phyloP scores from a whole-genome alignment of 2,113 vertebrate genomes.

The Crotalus viridis region DNA sequence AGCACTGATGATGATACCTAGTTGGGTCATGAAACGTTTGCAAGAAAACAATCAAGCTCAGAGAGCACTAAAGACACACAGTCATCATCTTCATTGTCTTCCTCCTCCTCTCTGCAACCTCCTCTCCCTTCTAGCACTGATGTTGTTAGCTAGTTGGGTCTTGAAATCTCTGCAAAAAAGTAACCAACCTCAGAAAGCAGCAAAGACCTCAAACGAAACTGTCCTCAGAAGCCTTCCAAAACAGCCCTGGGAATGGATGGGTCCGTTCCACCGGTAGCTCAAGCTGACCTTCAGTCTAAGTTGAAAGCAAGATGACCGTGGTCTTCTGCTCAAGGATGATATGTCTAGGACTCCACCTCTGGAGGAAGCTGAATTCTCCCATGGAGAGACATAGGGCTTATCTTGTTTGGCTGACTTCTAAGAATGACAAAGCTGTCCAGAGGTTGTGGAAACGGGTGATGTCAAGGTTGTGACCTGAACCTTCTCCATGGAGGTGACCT shows the following conservation, averaged over 20 bases:
- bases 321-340: neutral
- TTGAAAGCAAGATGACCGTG: neutral
- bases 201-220: neutral
- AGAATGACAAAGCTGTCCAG: neutral
- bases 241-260: neutral
- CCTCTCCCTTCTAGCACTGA: no score
- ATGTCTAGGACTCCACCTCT: neutral
- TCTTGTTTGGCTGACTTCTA: neutral
- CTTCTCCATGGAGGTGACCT: neutral
- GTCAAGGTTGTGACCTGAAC: neutral
- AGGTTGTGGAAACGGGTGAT: neutral
- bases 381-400: neutral
- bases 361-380: neutral
- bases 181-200: no score
- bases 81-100: no score
- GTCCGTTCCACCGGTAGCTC: neutral
- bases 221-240: neutral
- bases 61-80: no score
- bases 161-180: no score
- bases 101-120: no score
- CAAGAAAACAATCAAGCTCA: no score
- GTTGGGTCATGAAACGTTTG: no score
- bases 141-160: no score
- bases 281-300: neutral
- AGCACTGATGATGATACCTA: no score